Base-by-base conservation (phyloP, 2,888 invertebrate genomes). In the Lasioglossum vierecki region DNA sequence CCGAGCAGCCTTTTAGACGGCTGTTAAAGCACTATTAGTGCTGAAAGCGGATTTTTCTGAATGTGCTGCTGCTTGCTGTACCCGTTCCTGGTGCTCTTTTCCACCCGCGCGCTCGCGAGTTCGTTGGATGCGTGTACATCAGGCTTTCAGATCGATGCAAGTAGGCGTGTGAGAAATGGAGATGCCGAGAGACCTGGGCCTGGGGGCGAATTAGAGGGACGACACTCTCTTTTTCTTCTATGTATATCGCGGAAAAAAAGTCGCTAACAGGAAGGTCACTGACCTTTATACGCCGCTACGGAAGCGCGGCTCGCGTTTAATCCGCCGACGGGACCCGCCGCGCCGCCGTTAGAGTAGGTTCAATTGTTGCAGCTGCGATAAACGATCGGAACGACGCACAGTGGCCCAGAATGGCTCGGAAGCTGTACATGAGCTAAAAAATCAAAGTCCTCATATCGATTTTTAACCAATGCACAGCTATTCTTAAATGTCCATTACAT, bases 1-100 rank as follows among this genome's bases (percentile, higher is more conserved):
- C 84, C 72, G 49, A 87, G 82, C 87, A 86, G 83, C 75, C 80
- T 88, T 87, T 80, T 81, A 90, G 87, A 89, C 85, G 84, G 87
- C 79, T 80, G 82, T 77, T 81, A 76, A 79, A 86, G 87, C 85
- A 85, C 72, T 73, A 73, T 73, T 73, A 85, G 84, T 82, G 81
- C 74, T 90, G 90, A 88, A 90, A 88, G 84, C 88, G 80, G 66
- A 79, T 73, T 44, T 79, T 82, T 77, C 83, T 83, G 81, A 87
- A 90, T 85, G 46, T 72, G 84, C 82, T 76, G 85, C 84, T 78
- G 22, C 22, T 49, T 68, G 49, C 49, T 9, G 30, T 18, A 15
- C 35, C 35, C 11, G 35, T 35, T 76, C 39, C 57, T 13, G 5
- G 79, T 71, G 53, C 44, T 44, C 76, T 71, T 39, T 39, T 39